Conservation (phyloP, 2,888 invertebrate species). For the Phyllotreta striolata region DNA sequence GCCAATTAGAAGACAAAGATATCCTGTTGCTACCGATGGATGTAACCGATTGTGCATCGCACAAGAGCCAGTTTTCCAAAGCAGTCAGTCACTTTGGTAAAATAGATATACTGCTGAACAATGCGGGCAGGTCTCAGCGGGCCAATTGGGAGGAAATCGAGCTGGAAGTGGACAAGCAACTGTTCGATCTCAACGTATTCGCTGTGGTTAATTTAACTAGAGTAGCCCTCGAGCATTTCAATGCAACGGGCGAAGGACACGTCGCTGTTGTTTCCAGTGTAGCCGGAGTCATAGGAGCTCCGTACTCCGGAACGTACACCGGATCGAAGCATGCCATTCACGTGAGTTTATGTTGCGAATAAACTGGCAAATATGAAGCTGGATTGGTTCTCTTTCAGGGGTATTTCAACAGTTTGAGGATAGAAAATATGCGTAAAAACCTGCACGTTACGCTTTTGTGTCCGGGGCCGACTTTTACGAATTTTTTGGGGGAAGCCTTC, state of each 20-base stretch:
- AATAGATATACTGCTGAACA: constrained; percentile 81
- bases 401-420: constrained; percentile 72
- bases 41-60: constrained; percentile 67
- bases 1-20: constrained; percentile 66
- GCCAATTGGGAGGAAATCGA: constrained; percentile 76
- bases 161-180: constrained; percentile 73
- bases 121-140: constrained; percentile 82
- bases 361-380: constrained; percentile 19
- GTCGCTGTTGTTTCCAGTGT: constrained; percentile 78
- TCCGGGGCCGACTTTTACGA: constrained; percentile 80
- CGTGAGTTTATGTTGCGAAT: constrained; percentile 59
- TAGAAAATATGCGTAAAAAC: constrained; percentile 68
- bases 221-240: constrained; percentile 72
- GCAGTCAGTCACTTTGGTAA: constrained; percentile 74
- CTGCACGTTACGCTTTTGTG: constrained; percentile 74
- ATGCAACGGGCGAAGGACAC: constrained; percentile 68
- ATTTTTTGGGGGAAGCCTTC: constrained; percentile 73
- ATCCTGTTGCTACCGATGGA: constrained; percentile 75
- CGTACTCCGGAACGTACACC: constrained; percentile 74
- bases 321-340: constrained; percentile 81
- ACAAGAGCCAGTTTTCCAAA: constrained; percentile 67
- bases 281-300: constrained; percentile 73
- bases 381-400: constrained; percentile 65
- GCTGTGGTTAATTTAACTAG: constrained; percentile 75
- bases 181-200: constrained; percentile 83